Percentiles rank a stretch among this genome's conserved stretches.
phyloP scores from a whole-genome alignment of 2,113 vertebrate species.

The Polypterus senegalus region DNA sequence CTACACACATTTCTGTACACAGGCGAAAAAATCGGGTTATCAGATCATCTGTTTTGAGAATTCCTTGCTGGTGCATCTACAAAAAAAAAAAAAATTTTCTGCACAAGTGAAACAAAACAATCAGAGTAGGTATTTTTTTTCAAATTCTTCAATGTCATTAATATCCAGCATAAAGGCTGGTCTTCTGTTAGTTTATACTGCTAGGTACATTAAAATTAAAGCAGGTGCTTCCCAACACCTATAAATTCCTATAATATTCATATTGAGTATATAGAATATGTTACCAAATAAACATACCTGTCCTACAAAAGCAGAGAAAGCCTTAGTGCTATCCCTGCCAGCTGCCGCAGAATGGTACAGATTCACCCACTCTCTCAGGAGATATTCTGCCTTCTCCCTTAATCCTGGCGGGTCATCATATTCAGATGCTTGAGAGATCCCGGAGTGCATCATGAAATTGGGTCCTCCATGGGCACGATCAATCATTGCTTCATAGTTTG shows the following conservation, averaged over 20 bases:
- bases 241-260: too few species aligned
- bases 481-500: conserved; percentile 98
- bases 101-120: neutral
- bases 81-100: neutral
- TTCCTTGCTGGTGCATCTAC: conserved; percentile 97
- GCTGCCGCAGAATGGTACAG: conserved; percentile 96
- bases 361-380: conserved; percentile 96
- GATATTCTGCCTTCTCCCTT: conserved; percentile 93
- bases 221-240: too few species aligned
- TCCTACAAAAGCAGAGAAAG: conserved; percentile 97
- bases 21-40: conserved; percentile 95
- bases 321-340: conserved; percentile 95
- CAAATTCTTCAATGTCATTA: neutral
- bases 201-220: too few species aligned
- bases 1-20: conserved; percentile 97
- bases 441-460: conserved; percentile 99
- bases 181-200: too few species aligned
- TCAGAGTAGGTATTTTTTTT: neutral
- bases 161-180: too few species aligned
- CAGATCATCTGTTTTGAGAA: conserved; percentile 92
- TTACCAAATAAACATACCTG: conserved; percentile 55
- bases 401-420: conserved; percentile 94
- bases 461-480: conserved; percentile 93
- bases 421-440: conserved; percentile 94
- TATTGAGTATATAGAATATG: too few species aligned